Evolutionary conservation across 2,797 vertebrate genomes (phyloP).

Genomic region (Cuculus canorus): DNA sequence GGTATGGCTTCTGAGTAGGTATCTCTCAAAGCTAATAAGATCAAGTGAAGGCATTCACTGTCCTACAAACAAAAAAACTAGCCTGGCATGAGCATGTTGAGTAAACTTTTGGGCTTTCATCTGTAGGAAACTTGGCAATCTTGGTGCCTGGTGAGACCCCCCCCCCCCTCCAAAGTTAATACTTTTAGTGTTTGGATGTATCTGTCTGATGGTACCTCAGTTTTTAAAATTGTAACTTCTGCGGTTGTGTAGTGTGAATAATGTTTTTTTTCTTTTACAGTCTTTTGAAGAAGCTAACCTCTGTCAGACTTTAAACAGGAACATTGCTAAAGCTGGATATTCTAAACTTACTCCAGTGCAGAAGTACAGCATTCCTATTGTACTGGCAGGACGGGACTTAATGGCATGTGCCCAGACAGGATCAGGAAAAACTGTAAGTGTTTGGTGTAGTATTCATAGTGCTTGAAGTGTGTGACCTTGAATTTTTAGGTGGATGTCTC

Average conservation of each 20-base stretch:
- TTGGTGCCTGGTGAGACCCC: neutral
- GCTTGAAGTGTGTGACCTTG: neutral
- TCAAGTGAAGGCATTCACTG: neutral
- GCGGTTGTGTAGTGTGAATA: neutral
- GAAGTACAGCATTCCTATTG: slow-evolving; percentile 94
- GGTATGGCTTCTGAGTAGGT: neutral
- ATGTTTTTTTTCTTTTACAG: slow-evolving; percentile 62
- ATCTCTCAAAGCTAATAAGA: neutral
- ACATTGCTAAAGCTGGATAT: slow-evolving; percentile 89
- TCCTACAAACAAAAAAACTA: neutral
- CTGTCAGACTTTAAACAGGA: slow-evolving; percentile 84
- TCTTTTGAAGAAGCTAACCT: slow-evolving; percentile 87
- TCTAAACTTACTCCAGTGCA: slow-evolving; percentile 94
- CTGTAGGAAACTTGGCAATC: neutral
- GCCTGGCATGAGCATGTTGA: neutral
- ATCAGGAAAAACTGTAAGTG: slow-evolving; percentile 94
- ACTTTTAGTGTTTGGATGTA: neutral
- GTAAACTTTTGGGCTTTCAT: neutral
- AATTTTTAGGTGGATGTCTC: neutral
- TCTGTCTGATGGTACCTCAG: neutral
- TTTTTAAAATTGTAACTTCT: neutral
- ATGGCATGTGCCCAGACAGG: slow-evolving; percentile 99
- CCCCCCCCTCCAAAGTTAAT: neutral
- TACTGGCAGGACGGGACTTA: slow-evolving; percentile 88
- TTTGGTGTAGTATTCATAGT: neutral